phyloP scores from a whole-genome alignment of 2,888 invertebrate species.

The Halictus ligatus region DNA sequence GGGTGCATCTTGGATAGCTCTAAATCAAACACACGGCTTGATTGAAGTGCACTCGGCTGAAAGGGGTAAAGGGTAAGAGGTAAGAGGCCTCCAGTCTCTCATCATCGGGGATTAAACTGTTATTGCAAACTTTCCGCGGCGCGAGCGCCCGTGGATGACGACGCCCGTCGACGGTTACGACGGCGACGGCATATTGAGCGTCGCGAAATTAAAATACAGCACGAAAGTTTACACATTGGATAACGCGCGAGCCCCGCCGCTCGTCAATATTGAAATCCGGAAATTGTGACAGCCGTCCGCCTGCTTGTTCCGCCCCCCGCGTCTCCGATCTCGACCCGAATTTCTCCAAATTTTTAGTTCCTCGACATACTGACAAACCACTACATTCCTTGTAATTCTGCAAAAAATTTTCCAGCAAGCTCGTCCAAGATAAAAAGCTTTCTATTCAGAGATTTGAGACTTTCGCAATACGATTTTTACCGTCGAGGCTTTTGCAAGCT shows the following conservation, averaged over 20 bases:
- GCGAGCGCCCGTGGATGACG: conserved; percentile 39
- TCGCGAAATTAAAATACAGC: conserved; percentile 80
- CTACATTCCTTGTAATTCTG: background rate
- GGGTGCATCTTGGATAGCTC: conserved; percentile 70
- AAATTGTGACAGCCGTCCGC: conserved; percentile 73
- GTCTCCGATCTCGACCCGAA: conserved; percentile 52
- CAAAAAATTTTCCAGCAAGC: background rate
- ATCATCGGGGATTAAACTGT: conserved; percentile 82
- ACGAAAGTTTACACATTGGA: conserved; percentile 80
- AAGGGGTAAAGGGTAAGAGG: conserved; percentile 68
- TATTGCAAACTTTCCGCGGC: conserved; percentile 78
- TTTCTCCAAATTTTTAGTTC: conserved; percentile 31
- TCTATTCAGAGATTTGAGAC: too few species aligned
- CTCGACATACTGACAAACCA: background rate
- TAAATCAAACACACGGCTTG: conserved; percentile 74
- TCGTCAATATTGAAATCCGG: conserved; percentile 79
- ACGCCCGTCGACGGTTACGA: conserved; percentile 32
- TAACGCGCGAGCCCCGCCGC: conserved; percentile 67
- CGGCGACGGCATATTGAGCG: conserved; percentile 74
- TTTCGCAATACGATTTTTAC: too few species aligned
- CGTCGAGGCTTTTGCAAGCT: too few species aligned
- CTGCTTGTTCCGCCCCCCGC: conserved; percentile 35
- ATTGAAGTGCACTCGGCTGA: conserved; percentile 73
- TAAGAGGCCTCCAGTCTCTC: conserved; percentile 75
- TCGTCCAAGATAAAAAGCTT: too few species aligned